phyloP scores from a whole-genome alignment of 2,888 invertebrate genomes.

The Ariolimax columbianus region DNA sequence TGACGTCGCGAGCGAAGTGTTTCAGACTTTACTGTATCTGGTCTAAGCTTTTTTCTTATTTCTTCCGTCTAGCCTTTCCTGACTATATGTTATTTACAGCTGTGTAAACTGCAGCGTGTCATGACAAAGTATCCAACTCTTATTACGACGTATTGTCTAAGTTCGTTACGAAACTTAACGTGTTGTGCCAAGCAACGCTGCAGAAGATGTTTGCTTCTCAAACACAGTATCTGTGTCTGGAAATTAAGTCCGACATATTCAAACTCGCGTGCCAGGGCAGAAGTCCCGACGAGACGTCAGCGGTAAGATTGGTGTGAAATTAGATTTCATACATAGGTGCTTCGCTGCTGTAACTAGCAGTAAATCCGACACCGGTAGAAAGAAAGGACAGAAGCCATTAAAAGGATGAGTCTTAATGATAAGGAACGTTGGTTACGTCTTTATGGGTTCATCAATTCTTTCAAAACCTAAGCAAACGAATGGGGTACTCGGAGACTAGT shows the following conservation, averaged over 20 bases:
- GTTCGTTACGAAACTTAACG: too few relatives aligned
- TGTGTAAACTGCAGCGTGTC: too few relatives aligned
- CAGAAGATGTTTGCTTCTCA: neutral
- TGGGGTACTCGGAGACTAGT: too few relatives aligned
- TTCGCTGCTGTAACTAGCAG: neutral
- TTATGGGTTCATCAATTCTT: neutral
- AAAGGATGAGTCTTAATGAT: neutral
- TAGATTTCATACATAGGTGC: neutral
- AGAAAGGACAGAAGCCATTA: neutral
- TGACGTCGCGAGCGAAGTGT: too few relatives aligned
- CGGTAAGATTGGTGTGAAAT: neutral
- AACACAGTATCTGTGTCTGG: neutral
- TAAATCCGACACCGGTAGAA: neutral
- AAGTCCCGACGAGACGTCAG: neutral
- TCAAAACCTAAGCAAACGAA: neutral
- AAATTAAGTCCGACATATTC: constrained; percentile 6
- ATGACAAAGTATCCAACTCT: too few relatives aligned
- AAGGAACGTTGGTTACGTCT: neutral
- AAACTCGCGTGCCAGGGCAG: neutral
- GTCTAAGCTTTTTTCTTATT: too few relatives aligned
- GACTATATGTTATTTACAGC: too few relatives aligned
- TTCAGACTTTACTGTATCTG: too few relatives aligned
- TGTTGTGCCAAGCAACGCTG: neutral
- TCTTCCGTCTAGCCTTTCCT: too few relatives aligned
- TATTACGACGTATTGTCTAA: too few relatives aligned